Evolutionary conservation across 2,797 vertebrate species (phyloP).

Genomic region (Aeoliscus strigatus): DNA sequence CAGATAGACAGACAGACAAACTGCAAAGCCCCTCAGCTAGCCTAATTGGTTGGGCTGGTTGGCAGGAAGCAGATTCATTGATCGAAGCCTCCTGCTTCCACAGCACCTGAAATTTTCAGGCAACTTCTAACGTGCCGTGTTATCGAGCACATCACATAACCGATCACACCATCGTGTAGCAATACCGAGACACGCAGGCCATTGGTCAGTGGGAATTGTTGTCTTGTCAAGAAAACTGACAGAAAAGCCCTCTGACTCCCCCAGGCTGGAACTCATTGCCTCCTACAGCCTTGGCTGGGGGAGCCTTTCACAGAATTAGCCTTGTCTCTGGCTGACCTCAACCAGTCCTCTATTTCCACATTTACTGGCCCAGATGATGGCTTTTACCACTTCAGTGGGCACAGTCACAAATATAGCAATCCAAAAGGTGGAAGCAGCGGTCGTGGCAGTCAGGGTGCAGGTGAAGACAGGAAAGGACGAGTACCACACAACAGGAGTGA

Average conservation of each 20-base stretch:
- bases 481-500: too few species aligned
- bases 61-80: conserved; percentile 56
- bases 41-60: conserved; percentile 51
- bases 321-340: conserved; percentile 66
- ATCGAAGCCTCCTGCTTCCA: conserved; percentile 52
- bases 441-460: conserved; percentile 41
- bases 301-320: conserved; percentile 53
- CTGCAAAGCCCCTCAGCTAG: conserved; percentile 23
- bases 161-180: too few species aligned
- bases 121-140: too few species aligned
- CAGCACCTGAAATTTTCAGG: conserved; percentile 41
- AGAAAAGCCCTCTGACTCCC: conserved; percentile 57
- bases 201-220: conserved; percentile 50
- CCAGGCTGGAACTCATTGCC: conserved; percentile 62
- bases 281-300: conserved; percentile 55
- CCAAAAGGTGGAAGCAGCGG: conserved; percentile 63
- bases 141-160: too few species aligned
- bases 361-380: conserved; percentile 81
- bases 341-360: conserved; percentile 79
- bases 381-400: conserved; percentile 79
- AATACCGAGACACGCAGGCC: too few species aligned
- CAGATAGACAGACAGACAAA: too few species aligned
- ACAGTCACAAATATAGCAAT: conserved; percentile 77
- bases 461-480: conserved; percentile 34
- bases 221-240: conserved; percentile 62